phyloP scores from a whole-genome alignment of 2,888 invertebrate species.

The Cabera pusaria region DNA sequence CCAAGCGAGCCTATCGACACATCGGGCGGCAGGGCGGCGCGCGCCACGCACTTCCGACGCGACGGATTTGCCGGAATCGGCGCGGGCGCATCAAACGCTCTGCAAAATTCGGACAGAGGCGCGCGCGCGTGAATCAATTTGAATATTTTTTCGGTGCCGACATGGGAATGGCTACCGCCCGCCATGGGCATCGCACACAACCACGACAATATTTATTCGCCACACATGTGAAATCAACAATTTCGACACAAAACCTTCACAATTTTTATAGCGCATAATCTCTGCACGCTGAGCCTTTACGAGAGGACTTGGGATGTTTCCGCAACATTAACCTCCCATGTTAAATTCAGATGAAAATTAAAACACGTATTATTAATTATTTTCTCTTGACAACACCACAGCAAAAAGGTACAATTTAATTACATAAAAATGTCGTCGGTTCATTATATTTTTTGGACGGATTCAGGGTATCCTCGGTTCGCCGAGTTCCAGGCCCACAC shows the following conservation, averaged over 20 bases:
- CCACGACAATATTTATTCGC: slow-evolving; percentile 41
- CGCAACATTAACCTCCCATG: slow-evolving; percentile 58
- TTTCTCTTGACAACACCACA: slow-evolving; percentile 43
- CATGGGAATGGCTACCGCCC: slow-evolving; percentile 68
- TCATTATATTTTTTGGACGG: slow-evolving; percentile 69
- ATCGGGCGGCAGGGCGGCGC: slow-evolving; percentile 67
- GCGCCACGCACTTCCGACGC: slow-evolving; percentile 80
- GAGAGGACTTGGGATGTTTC: slow-evolving; percentile 44
- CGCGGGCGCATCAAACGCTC: slow-evolving; percentile 80
- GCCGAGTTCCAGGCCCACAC: slow-evolving; percentile 69
- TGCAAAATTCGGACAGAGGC: slow-evolving; percentile 79
- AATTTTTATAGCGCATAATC: slow-evolving; percentile 74
- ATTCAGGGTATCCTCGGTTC: slow-evolving; percentile 70
- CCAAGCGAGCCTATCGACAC: slow-evolving; percentile 71
- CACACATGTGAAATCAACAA: slow-evolving; percentile 27
- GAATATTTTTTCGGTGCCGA: slow-evolving; percentile 76
- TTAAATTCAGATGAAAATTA: slow-evolving; percentile 61
- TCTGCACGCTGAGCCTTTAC: slow-evolving; percentile 55
- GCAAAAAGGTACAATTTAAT: slow-evolving; percentile 74
- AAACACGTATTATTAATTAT: slow-evolving; percentile 70
- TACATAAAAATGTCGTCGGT: slow-evolving; percentile 70
- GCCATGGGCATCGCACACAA: slow-evolving; percentile 43
- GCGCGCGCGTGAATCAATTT: slow-evolving; percentile 81
- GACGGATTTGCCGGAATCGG: slow-evolving; percentile 83
- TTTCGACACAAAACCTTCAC: slow-evolving; percentile 48